These are phyloP conservation scores for Cheilosia vernalis DNA, from an alignment of 2,888 invertebrate species.

Conservation along the genomic window DNA sequence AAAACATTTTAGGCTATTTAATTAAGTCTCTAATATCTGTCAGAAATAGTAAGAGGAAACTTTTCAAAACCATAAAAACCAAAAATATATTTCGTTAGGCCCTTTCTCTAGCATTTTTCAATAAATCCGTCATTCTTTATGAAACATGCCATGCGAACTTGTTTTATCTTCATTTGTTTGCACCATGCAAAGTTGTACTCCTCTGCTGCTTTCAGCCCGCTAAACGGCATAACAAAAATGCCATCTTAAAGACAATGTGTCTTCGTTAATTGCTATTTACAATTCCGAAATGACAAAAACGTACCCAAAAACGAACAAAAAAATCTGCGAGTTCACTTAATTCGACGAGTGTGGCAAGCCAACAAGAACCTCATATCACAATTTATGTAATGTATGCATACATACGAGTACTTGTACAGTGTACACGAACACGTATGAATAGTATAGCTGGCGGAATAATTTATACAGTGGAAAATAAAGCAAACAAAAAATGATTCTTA, in stretches of 20 bases:
- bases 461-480: constrained; percentile 56
- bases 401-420: background rate
- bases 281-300: constrained; percentile 53
- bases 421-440: background rate
- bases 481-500: constrained; percentile 43
- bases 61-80: constrained; percentile 14
- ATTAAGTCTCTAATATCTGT: too few species aligned
- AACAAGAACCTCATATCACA: constrained; percentile 64
- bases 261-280: constrained; percentile 75
- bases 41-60: background rate
- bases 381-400: constrained; percentile 64
- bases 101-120: constrained; percentile 33
- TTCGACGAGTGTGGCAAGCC: constrained; percentile 69
- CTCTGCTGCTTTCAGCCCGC: constrained; percentile 11
- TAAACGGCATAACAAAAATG: constrained; percentile 67
- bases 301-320: constrained; percentile 7
- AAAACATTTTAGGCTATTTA: too few species aligned
- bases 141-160: constrained; percentile 71
- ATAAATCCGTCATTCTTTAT: constrained; percentile 72
- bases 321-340: constrained; percentile 67
- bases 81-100: constrained; percentile 1
- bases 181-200: constrained; percentile 7
- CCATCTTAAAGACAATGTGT: constrained; percentile 73
- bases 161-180: constrained; percentile 68
- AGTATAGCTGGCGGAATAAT: constrained; percentile 60